Base-by-base conservation (phyloP, 2,113 vertebrate genomes). In the Tretioscincus oriximinensis region DNA sequence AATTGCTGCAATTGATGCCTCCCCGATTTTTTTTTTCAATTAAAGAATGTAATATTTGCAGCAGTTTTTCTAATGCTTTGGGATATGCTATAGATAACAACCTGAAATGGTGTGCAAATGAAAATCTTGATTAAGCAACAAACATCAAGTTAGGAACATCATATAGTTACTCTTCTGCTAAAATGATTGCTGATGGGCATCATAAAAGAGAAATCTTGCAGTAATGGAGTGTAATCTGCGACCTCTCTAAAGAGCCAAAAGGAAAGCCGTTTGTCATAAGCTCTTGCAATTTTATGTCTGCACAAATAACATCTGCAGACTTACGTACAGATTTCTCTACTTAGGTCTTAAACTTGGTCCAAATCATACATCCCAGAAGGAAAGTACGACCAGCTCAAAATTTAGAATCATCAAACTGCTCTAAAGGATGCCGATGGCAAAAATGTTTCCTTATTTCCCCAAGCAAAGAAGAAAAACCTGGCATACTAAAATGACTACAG, bases 221-320 rank as follows among this genome's bases (percentile, higher is more conserved):
- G 26, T 63, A 83, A 86, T 81, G 72, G 89, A 86, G 80, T 49
- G 20, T 81, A 91, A 92, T 90, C 82, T 90, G 86, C 73, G 81
- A 76, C 82, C 79, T 86, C 0, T 0, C 82, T 93, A 91, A 92
- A 93, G 93, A 85, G 86, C 85, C 90, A 84, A 78, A 71, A 78
- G 83, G 85, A 92, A 92, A 93, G 88, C 69, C 1, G 16, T 89
- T 93, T 93, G 90, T 93, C 93, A 93, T 86, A 93, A 90, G 86
- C 92, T 78, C 1, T 85, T 86, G 74, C 83, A 88, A 81, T 91
- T 87, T 90, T 91, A 84, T 86, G 86, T 84, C 78, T 84, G 78
- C 61, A 87, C 73, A 89, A 85, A 94, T 86, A 90, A 91, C 80
- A 84, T 2, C 4, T 88, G 45, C 74, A 88, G 81, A 77, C 84